Conservation (phyloP, 2,797 vertebrate genomes). For the Chlorospingus flavigularis region DNA sequence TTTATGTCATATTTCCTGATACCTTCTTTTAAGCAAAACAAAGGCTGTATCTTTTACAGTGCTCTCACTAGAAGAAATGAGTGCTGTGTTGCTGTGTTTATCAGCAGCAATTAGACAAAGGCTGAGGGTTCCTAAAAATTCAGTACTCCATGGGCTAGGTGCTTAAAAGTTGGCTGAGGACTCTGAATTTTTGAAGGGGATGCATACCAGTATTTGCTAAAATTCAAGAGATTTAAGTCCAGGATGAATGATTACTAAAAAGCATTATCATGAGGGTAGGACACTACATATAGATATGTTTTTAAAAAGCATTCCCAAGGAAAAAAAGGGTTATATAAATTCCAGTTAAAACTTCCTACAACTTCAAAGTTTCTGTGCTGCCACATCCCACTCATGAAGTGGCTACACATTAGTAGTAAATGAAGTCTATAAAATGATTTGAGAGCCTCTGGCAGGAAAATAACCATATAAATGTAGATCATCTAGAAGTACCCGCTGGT, state of each 20-base stretch:
- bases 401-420: neutral
- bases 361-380: neutral
- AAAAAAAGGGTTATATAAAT: neutral
- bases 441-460: neutral
- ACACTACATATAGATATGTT: neutral
- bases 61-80: neutral
- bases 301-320: neutral
- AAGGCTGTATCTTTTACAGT: neutral
- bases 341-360: neutral
- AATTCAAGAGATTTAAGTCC: neutral
- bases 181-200: neutral
- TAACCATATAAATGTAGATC: neutral
- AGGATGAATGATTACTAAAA: neutral
- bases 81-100: neutral
- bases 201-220: neutral
- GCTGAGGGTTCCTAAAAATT: neutral
- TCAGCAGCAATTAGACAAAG: neutral
- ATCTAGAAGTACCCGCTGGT: neutral
- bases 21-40: neutral
- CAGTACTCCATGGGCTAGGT: neutral
- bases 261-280: neutral
- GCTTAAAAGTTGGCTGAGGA: neutral
- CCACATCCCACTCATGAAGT: neutral
- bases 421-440: neutral
- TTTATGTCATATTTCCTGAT: neutral